Evolutionary conservation across 2,888 invertebrate genomes (phyloP), one percentile per base, ranked within the genome.

Genomic region (Drosophila birchii): DNA sequence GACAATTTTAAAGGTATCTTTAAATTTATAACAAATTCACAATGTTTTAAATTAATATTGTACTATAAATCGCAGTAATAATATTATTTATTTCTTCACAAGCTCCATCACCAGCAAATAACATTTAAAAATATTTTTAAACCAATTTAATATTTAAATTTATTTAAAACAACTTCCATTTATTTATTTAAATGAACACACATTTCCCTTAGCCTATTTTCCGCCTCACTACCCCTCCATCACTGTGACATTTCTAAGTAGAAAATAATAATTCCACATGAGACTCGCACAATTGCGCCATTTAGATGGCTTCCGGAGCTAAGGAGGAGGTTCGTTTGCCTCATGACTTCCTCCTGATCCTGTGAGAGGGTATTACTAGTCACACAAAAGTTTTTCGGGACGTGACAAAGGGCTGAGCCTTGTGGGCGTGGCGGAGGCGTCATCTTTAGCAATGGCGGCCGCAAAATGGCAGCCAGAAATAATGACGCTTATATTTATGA

Each of bases 401-500:
- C 85, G 89, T 85, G 89, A 85, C 84, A 81, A 85, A 88, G 80
- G 80, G 74, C 88, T 68, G 73, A 39, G 71, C 57, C 51, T 51
- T 16, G 53, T 8, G 54, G 53, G 75, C 56, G 75, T 41, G 53
- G 66, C 72, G 29, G 57, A 53, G 66, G 57, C 60, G 34, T 44
- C 49, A 26, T 49, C 66, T 51, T 49, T 29, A 23, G 51, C 67
- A 16, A 32, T 29, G 74, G 73, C 74, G 76, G 82, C 88, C 82
- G 62, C 82, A 88, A 83, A 77, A 85, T 80, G 80, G 85, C 75
- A 73, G 81, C 64, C 74, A 80, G 66, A 79, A 83, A 89, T 86
- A 89, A 89, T 89, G 90, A 89, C 78, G 84, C 86, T 84, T 75
- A 84, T 89, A 86, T 86, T 89, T 86, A 88, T 89, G 89, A 90